A percentile compares a stretch with the other conserved stretches of the same genome.
These are phyloP conservation scores for Seriola rivoliana DNA, from an alignment of 2,113 vertebrate genomes.

Conservation along the genomic window DNA sequence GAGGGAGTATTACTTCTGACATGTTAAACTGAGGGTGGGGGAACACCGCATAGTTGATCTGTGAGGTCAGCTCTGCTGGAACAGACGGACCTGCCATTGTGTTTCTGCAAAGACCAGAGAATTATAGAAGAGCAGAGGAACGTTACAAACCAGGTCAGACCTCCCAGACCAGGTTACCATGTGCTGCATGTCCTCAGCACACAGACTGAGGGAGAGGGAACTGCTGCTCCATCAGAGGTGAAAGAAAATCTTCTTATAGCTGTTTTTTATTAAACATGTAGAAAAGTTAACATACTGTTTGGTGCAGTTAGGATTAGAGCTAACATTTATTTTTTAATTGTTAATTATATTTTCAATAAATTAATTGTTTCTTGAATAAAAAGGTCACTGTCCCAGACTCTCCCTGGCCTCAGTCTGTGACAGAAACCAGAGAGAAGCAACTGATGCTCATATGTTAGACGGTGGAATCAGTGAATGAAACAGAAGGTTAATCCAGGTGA, in stretches of 20 bases:
- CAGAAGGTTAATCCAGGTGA: too few species aligned
- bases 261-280: too few species aligned
- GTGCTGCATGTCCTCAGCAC: background rate
- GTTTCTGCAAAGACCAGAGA: background rate
- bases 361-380: too few species aligned
- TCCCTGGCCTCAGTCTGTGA: too few species aligned
- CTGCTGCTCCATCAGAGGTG: background rate
- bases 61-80: slow-evolving; percentile 1
- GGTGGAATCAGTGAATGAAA: too few species aligned
- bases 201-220: background rate
- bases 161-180: background rate
- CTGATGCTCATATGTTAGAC: too few species aligned
- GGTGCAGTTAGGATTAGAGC: background rate
- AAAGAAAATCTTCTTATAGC: background rate
- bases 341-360: too few species aligned
- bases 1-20: slow-evolving; percentile 11
- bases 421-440: too few species aligned
- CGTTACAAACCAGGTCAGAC: background rate
- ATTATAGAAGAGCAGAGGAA: background rate
- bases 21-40: slow-evolving; percentile 14
- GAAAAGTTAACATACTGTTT: too few species aligned
- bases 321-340: background rate
- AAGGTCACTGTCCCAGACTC: too few species aligned
- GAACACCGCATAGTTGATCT: slow-evolving; percentile 7
- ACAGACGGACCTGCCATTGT: background rate